Percentiles rank a stretch among this genome's conserved stretches.
phyloP scores from a whole-genome alignment of 2,113 vertebrate species.

The Erpornis zantholeuca region DNA sequence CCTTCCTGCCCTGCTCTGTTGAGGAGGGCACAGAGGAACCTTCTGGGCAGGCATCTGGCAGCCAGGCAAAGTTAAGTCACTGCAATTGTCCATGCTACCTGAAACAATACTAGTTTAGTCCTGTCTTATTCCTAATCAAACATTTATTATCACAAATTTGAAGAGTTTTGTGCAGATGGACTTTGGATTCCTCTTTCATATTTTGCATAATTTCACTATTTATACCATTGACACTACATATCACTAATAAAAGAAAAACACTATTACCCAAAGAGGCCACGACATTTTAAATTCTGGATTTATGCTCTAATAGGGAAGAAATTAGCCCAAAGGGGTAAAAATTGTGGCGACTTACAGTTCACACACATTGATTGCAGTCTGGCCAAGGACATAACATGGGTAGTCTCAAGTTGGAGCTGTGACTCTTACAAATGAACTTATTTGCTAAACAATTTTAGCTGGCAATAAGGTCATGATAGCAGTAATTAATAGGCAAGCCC shows the following conservation, averaged over 20 bases:
- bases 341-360: not conserved
- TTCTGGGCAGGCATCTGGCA: not conserved
- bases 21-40: not conserved
- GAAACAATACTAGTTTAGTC: not conserved
- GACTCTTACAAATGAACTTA: not conserved
- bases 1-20: not conserved
- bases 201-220: not conserved
- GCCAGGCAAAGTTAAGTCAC: not conserved
- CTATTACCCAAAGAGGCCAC: not conserved
- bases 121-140: not conserved
- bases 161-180: not conserved
- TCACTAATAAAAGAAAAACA: not conserved
- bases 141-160: not conserved
- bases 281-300: not conserved
- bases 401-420: not conserved
- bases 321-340: not conserved
- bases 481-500: not conserved
- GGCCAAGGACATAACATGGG: fast-evolving
- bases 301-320: not conserved
- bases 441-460: not conserved
- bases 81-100: not conserved
- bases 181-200: not conserved
- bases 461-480: not conserved
- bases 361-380: not conserved
- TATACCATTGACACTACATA: not conserved